phyloP scores from a whole-genome alignment of 2,113 vertebrate genomes.

The Hydrolagus affinis region DNA sequence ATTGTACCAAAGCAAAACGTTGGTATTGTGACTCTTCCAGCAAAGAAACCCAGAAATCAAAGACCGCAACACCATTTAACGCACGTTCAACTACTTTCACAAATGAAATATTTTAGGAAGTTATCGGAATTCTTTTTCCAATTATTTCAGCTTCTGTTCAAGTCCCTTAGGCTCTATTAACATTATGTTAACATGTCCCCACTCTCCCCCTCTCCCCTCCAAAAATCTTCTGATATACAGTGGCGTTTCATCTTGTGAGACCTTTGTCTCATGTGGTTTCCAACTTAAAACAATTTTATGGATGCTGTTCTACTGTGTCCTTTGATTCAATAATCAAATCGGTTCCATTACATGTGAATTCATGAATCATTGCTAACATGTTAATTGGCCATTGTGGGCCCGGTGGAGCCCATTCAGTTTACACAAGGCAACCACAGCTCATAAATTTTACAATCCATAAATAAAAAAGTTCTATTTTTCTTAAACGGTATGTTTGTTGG shows the following conservation, averaged over 20 bases:
- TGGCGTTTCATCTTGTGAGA: background rate
- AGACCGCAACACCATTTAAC: background rate
- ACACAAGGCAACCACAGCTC: background rate
- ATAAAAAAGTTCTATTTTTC: background rate
- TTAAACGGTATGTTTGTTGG: background rate
- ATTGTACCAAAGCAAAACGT: background rate
- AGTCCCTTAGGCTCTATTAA: background rate
- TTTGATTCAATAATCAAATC: conserved; percentile 14
- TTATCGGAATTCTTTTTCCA: background rate
- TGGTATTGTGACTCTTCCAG: background rate
- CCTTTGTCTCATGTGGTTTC: background rate
- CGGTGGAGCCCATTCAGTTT: background rate
- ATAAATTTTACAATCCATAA: conserved; percentile 19
- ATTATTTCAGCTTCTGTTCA: background rate
- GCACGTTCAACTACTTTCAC: too few relatives aligned
- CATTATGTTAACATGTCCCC: background rate
- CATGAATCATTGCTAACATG: background rate
- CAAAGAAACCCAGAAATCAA: background rate
- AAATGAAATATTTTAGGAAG: background rate
- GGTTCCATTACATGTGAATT: background rate
- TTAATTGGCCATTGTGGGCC: background rate
- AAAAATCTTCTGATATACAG: background rate
- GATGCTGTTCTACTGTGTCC: conserved; percentile 5
- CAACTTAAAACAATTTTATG: background rate
- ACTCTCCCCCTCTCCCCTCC: background rate